Conservation (phyloP, 2,888 invertebrate species). For the Timema cristinae region DNA sequence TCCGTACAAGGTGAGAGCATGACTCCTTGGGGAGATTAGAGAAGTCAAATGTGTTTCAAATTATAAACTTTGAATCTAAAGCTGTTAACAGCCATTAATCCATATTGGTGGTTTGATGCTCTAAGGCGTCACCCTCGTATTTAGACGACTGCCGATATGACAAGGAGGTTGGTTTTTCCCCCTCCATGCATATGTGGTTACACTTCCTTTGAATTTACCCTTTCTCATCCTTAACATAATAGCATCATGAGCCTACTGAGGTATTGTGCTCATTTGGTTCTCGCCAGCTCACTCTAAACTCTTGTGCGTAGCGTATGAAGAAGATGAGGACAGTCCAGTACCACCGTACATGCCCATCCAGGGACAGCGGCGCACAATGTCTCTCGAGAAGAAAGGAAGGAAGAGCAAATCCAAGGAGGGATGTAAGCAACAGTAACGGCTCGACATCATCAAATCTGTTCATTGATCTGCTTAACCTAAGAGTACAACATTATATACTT, state of each 20-base stretch:
- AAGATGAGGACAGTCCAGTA: slow-evolving; percentile 44
- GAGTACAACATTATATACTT: too few species aligned
- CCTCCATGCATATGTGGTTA: too few species aligned
- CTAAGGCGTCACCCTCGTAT: too few species aligned
- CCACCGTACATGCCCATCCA: slow-evolving; percentile 77
- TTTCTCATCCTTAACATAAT: background rate
- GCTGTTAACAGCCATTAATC: too few species aligned
- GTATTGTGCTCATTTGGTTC: background rate
- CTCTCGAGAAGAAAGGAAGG: slow-evolving; percentile 53
- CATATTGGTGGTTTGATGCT: too few species aligned
- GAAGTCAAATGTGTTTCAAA: too few species aligned
- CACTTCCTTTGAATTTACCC: background rate
- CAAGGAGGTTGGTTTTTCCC: too few species aligned
- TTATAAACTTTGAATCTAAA: too few species aligned
- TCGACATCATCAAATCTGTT: background rate
- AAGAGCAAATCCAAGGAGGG: slow-evolving; percentile 39
- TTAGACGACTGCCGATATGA: too few species aligned
- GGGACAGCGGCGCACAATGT: slow-evolving; percentile 64
- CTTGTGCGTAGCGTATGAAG: background rate
- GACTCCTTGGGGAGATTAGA: too few species aligned
- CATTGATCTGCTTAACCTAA: too few species aligned
- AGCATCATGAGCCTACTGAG: background rate
- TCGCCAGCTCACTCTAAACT: background rate
- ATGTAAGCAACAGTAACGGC: slow-evolving; percentile 57
- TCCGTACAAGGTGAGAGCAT: too few species aligned